Evolutionary conservation across 30 jellyfish, hydroid and myxozoan genomes (phyloP).

Genomic region (Thelohanellus kitauei): DNA sequence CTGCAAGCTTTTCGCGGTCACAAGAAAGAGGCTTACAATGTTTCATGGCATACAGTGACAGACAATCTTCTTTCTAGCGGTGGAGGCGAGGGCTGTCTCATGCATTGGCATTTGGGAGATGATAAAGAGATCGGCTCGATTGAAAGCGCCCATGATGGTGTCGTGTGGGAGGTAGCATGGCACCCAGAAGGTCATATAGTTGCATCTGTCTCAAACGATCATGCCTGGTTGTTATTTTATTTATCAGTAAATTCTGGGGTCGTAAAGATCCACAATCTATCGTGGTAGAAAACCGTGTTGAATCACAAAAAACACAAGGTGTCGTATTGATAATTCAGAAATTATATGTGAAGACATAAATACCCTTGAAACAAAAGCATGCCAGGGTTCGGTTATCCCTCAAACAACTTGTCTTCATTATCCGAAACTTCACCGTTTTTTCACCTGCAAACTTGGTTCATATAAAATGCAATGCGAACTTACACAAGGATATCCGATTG

Average conservation of each 20-base stretch:
- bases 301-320: no score
- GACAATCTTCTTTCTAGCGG: conserved; percentile 72
- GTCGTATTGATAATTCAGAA: no score
- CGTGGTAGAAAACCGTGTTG: no score
- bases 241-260: conserved; percentile 64
- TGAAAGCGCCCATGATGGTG: conserved; percentile 88
- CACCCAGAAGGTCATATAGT: conserved; percentile 85
- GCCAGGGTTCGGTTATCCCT: no score
- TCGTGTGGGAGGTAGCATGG: conserved; percentile 80
- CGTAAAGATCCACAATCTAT: no score
- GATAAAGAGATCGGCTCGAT: conserved; percentile 44
- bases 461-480: no score
- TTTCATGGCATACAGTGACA: conserved; percentile 72
- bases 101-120: conserved; percentile 75
- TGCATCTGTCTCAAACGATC: conserved; percentile 81
- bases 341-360: no score
- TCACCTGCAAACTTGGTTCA: no score
- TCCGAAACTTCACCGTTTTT: no score
- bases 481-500: no score
- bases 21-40: conserved; percentile 77
- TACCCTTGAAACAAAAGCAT: no score
- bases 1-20: conserved; percentile 66
- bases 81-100: conserved; percentile 66
- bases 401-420: no score
- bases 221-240: conserved; percentile 24